These are phyloP conservation scores for Paragorgia papillata DNA, from an alignment of 92 coral and sea anemone species.

Conservation along the genomic window DNA sequence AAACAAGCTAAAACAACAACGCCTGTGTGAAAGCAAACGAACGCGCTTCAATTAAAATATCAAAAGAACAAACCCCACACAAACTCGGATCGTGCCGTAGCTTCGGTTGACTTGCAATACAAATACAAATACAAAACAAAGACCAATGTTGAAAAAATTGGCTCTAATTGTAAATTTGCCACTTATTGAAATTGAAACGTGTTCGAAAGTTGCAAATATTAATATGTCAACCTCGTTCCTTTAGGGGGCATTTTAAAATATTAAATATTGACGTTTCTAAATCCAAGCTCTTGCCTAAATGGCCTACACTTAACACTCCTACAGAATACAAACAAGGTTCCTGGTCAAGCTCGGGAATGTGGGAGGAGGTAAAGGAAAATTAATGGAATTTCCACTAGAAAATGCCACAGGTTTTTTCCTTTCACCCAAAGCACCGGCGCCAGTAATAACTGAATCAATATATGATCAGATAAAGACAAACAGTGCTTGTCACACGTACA, in stretches of 20 bases:
- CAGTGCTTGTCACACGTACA: not conserved
- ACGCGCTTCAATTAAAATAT: not conserved
- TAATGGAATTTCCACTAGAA: not conserved
- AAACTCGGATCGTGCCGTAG: not conserved
- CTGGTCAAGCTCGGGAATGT: not conserved
- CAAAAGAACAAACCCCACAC: too few relatives aligned
- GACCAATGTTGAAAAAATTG: not conserved
- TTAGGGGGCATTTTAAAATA: too few relatives aligned
- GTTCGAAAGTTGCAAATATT: slow-evolving; percentile 14
- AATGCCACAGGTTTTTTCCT: not conserved
- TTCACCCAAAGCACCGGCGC: not conserved
- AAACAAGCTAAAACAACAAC: not conserved
- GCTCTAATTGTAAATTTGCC: slow-evolving; percentile 25
- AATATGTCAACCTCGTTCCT: not conserved
- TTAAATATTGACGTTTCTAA: too few relatives aligned
- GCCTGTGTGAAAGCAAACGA: not conserved
- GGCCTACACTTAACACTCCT: too few relatives aligned
- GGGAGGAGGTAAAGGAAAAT: not conserved
- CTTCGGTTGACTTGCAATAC: not conserved
- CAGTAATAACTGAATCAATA: not conserved
- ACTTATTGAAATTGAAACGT: not conserved
- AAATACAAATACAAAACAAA: not conserved
- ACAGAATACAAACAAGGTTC: too few relatives aligned
- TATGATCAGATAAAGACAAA: not conserved
- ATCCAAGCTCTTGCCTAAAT: too few relatives aligned